Evolutionary conservation across 2,888 invertebrate species (phyloP).

Genomic region (Drosophila prostipennis): DNA sequence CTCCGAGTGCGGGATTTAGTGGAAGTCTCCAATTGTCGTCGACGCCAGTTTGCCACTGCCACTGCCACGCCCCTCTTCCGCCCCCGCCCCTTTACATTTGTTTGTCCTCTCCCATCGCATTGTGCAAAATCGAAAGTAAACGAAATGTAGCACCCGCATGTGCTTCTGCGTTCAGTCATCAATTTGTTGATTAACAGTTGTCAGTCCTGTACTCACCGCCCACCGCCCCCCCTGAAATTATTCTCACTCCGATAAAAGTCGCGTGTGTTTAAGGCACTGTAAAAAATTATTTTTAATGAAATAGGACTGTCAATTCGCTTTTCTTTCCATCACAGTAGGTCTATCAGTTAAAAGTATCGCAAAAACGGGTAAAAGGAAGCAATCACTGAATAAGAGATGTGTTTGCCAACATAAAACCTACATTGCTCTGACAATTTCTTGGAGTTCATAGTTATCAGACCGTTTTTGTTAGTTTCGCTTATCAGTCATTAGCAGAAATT

Average conservation of each 20-base stretch:
- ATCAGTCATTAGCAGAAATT: slow-evolving; percentile 23
- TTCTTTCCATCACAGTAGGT: not conserved
- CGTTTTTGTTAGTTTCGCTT: slow-evolving; percentile 25
- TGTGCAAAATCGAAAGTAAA: slow-evolving; percentile 59
- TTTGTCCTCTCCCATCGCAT: slow-evolving; percentile 3
- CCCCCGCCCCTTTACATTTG: slow-evolving; percentile 5
- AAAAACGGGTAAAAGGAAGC: too few relatives aligned
- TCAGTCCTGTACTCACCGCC: slow-evolving; percentile 5
- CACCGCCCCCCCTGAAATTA: not conserved
- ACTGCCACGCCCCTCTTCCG: not conserved
- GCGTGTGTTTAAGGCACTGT: slow-evolving; percentile 9
- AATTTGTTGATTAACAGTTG: slow-evolving; percentile 54
- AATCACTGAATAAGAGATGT: too few relatives aligned
- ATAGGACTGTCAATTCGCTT: not conserved
- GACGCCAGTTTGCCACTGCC: not conserved
- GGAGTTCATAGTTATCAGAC: slow-evolving; percentile 4
- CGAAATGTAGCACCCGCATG: slow-evolving; percentile 58
- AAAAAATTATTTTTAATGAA: not conserved
- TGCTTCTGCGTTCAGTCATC: slow-evolving; percentile 36
- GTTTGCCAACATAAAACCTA: too few relatives aligned
- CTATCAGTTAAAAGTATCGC: not conserved
- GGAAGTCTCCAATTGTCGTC: slow-evolving; percentile 48
- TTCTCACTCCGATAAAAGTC: slow-evolving; percentile 19
- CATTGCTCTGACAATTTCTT: not conserved
- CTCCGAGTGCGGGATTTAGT: slow-evolving; percentile 52